These are phyloP conservation scores for Drosophila sulfurigaster DNA, from an alignment of 1,140 invertebrate species.

Conservation along the genomic window DNA sequence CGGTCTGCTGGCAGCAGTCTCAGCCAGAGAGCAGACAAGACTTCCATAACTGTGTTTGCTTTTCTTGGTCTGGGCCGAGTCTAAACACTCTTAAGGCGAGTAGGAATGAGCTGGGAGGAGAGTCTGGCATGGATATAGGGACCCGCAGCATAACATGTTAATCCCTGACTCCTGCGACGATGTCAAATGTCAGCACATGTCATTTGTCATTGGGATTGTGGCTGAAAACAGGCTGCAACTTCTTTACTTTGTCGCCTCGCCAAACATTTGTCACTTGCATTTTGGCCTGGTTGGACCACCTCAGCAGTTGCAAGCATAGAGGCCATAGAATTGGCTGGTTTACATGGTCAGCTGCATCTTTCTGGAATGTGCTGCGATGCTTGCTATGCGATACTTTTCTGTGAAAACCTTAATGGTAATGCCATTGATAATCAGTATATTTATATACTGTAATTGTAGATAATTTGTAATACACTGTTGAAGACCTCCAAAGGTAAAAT, in stretches of 20 bases:
- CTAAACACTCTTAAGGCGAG: slow-evolving; percentile 9
- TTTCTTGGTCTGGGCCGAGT: slow-evolving; percentile 37
- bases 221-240: slow-evolving; percentile 20
- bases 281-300: slow-evolving; percentile 49
- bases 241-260: slow-evolving; percentile 52
- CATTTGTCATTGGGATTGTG: slow-evolving; percentile 66
- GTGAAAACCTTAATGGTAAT: slow-evolving; percentile 25
- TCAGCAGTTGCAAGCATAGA: not conserved
- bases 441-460: not conserved
- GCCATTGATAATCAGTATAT: slow-evolving; percentile 21
- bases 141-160: slow-evolving; percentile 68
- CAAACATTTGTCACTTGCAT: slow-evolving; percentile 69
- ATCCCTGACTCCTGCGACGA: slow-evolving; percentile 57
- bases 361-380: slow-evolving; percentile 2
- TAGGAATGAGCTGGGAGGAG: not conserved
- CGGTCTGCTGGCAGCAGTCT: slow-evolving; percentile 55
- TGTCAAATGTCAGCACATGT: slow-evolving; percentile 82
- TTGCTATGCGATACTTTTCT: slow-evolving; percentile 23
- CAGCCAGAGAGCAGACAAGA: not conserved
- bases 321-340: slow-evolving; percentile 28
- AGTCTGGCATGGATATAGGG: slow-evolving; percentile 10
- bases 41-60: slow-evolving; percentile 64
- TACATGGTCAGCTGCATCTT: slow-evolving; percentile 8
- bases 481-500: not conserved
- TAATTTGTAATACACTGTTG: not conserved